phyloP scores from a whole-genome alignment of 2,797 vertebrate species.

The Eidolon dupreanum region DNA sequence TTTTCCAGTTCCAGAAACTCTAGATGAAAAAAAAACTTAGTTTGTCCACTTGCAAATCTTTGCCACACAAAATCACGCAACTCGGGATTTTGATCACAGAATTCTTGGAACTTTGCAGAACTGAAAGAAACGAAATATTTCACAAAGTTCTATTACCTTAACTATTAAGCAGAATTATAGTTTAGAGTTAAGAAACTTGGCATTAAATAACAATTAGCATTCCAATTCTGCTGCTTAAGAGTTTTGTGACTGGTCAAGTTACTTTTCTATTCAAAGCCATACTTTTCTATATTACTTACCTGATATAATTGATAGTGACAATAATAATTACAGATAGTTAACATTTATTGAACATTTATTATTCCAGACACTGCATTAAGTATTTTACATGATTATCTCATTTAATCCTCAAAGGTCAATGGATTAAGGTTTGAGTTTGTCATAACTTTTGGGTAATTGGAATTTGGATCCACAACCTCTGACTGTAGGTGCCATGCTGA shows the following conservation, averaged over 20 bases:
- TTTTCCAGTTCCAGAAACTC: not conserved
- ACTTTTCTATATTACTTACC: not conserved
- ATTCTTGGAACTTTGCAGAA: not conserved
- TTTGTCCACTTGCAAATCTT: not conserved
- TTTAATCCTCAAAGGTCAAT: not conserved
- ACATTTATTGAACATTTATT: not conserved
- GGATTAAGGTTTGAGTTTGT: not conserved
- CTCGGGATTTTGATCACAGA: not conserved
- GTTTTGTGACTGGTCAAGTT: not conserved
- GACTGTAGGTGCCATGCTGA: not conserved
- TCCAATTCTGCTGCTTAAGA: not conserved
- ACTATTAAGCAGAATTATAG: not conserved
- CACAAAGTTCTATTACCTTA: not conserved
- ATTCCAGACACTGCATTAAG: not conserved
- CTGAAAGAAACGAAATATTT: not conserved
- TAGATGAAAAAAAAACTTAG: not conserved
- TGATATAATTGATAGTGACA: not conserved
- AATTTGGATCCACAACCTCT: not conserved
- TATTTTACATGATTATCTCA: not conserved
- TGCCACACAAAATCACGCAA: not conserved
- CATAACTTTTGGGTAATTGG: not conserved
- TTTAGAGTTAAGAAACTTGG: not conserved
- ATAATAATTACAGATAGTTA: not conserved
- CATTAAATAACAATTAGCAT: not conserved
- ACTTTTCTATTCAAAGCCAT: not conserved